Conservation (phyloP, 2,113 vertebrate species). For the Axis porcinus region DNA sequence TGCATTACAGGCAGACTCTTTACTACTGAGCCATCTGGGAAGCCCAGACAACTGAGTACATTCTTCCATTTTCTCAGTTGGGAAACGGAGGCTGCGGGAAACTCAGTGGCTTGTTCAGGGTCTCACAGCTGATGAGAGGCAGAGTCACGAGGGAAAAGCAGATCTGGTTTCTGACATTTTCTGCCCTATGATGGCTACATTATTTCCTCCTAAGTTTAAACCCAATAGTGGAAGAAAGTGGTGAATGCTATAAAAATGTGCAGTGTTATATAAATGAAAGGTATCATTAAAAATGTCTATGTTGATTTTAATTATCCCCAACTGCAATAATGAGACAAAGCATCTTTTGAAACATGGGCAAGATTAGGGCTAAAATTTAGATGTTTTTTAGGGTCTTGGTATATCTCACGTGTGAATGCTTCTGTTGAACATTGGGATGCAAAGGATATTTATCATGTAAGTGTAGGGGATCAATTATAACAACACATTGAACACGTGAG, state of each 20-base stretch:
- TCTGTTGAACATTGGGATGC: neutral
- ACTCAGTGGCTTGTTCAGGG: too few relatives aligned
- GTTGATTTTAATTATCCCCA: neutral
- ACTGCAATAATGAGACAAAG: neutral
- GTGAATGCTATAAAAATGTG: neutral
- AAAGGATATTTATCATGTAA: neutral
- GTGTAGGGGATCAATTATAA: too few relatives aligned
- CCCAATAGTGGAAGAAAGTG: neutral
- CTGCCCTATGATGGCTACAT: neutral
- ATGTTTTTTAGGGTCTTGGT: neutral
- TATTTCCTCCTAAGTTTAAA: neutral
- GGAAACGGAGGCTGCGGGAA: neutral
- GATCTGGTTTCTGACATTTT: neutral
- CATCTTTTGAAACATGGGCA: neutral
- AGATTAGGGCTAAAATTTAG: neutral
- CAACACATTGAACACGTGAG: rapidly evolving
- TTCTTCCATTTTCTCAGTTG: neutral
- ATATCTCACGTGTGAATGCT: neutral
- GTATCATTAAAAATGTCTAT: neutral
- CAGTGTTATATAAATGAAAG: neutral
- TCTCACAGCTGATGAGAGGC: neutral
- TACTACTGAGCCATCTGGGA: neutral
- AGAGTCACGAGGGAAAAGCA: neutral
- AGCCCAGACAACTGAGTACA: neutral
- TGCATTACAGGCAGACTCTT: neutral